Conservation (phyloP, 2,113 vertebrate species). For the Mobula birostris region DNA sequence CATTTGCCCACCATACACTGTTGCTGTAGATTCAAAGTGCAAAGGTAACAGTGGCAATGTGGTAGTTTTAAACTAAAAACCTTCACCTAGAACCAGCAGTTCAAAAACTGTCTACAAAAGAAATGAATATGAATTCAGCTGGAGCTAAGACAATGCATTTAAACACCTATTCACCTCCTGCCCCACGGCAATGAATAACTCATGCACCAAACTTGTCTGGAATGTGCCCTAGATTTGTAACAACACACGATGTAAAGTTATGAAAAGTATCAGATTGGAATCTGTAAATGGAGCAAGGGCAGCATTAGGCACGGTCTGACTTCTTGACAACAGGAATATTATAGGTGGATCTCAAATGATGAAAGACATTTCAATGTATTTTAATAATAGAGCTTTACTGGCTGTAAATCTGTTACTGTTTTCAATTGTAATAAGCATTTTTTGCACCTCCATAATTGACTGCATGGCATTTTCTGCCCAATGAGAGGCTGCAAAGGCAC, state of each 20-base stretch:
- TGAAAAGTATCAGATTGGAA: not conserved
- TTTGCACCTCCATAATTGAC: not conserved
- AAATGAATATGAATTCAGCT: not conserved
- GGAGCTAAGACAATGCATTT: not conserved
- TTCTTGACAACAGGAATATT: not conserved
- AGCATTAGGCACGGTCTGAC: not conserved
- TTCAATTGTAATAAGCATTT: not conserved
- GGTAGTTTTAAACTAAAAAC: slow-evolving; percentile 18
- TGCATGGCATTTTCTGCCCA: not conserved
- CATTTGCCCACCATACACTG: slow-evolving; percentile 1
- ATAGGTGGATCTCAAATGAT: not conserved
- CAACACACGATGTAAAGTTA: slow-evolving; percentile 6
- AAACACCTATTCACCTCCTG: slow-evolving; percentile 17
- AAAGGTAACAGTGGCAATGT: slow-evolving; percentile 24
- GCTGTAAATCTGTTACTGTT: not conserved
- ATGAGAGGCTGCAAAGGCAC: not conserved
- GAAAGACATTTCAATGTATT: not conserved
- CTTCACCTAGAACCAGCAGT: not conserved
- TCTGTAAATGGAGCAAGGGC: slow-evolving; percentile 16
- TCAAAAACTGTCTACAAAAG: not conserved
- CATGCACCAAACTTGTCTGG: slow-evolving; percentile 6
- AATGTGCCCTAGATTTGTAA: not conserved
- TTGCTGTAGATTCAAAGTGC: slow-evolving; percentile 11
- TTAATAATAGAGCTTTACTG: not conserved
- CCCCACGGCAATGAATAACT: not conserved